Conservation (phyloP, 1,140 invertebrate species). For the Cephus cinctus region DNA sequence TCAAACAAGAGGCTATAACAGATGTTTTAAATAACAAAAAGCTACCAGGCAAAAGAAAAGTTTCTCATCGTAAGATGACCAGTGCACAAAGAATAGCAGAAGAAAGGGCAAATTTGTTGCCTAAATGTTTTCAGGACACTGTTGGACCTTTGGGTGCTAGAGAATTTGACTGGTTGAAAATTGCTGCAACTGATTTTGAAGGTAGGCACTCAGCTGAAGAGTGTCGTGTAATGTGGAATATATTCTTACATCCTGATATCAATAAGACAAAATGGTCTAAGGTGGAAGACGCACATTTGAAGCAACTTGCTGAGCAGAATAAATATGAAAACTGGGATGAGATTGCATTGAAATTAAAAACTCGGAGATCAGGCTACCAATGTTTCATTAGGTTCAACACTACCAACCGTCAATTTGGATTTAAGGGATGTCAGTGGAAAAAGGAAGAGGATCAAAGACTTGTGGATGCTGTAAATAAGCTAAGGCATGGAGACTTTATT, state of each 20-base stretch:
- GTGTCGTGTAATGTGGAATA: slow-evolving; percentile 66
- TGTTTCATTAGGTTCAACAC: slow-evolving; percentile 66
- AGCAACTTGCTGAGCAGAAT: slow-evolving; percentile 49
- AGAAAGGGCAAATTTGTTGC: slow-evolving; percentile 7
- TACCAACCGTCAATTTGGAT: slow-evolving; percentile 40
- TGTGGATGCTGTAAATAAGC: slow-evolving; percentile 55
- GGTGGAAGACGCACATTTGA: slow-evolving; percentile 58
- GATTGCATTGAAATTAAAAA: slow-evolving; percentile 60
- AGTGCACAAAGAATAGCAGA: neutral
- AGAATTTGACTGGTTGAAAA: slow-evolving; percentile 55
- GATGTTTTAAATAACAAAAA: no score
- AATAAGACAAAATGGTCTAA: slow-evolving; percentile 63
- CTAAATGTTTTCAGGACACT: slow-evolving; percentile 29
- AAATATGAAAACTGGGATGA: slow-evolving; percentile 64
- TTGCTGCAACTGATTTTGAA: slow-evolving; percentile 50
- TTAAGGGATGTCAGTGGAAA: slow-evolving; percentile 52
- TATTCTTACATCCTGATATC: slow-evolving; percentile 65
- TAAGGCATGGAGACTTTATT: slow-evolving; percentile 61
- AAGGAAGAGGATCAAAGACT: slow-evolving; percentile 62
- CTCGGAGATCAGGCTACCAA: slow-evolving; percentile 64
- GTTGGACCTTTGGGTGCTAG: slow-evolving; percentile 29
- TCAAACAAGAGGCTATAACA: slow-evolving; percentile 29
- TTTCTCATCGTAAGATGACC: neutral
- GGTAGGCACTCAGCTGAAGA: slow-evolving; percentile 55
- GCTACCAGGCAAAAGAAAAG: no score